Evolutionary conservation across 2,888 invertebrate species (phyloP).

Genomic region (Caenorhabditis afra): DNA sequence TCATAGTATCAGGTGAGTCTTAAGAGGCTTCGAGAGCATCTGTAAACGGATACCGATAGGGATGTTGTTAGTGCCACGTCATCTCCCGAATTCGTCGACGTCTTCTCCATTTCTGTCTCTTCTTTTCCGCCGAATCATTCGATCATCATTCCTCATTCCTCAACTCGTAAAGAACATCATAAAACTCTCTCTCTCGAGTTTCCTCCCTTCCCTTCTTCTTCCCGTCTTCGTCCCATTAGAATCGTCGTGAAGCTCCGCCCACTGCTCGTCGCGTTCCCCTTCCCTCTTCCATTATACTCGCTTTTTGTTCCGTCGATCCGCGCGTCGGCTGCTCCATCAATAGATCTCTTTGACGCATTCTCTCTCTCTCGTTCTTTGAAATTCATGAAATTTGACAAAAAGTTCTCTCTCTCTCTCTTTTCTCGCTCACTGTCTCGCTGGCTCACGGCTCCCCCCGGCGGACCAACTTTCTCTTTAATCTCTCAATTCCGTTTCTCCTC

Average conservation of each 20-base stretch:
- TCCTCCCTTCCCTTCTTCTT: constrained; percentile 15
- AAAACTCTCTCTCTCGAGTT: constrained; percentile 37
- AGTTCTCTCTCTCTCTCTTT: constrained; percentile 28
- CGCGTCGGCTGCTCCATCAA: constrained; percentile 33
- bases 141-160: constrained; percentile 39
- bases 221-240: constrained; percentile 1
- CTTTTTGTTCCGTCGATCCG: constrained; percentile 2
- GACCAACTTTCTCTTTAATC: not conserved
- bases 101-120: constrained; percentile 12
- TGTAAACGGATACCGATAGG: no score
- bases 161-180: constrained; percentile 54
- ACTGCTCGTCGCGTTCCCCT: constrained; percentile 14
- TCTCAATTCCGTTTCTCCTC: constrained; percentile 4
- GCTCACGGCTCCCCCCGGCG: not conserved
- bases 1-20: no score
- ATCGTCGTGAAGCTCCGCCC: constrained; percentile 19
- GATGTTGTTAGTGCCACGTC: no score
- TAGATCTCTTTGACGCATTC: constrained; percentile 25
- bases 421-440: not conserved
- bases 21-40: no score
- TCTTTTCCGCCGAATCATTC: constrained; percentile 24
- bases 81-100: constrained; percentile 3
- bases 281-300: constrained; percentile 25
- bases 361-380: constrained; percentile 29
- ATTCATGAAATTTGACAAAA: constrained; percentile 56